Evolutionary conservation across 2,888 invertebrate species (phyloP).

Genomic region (Trypoxylon attenuatum): DNA sequence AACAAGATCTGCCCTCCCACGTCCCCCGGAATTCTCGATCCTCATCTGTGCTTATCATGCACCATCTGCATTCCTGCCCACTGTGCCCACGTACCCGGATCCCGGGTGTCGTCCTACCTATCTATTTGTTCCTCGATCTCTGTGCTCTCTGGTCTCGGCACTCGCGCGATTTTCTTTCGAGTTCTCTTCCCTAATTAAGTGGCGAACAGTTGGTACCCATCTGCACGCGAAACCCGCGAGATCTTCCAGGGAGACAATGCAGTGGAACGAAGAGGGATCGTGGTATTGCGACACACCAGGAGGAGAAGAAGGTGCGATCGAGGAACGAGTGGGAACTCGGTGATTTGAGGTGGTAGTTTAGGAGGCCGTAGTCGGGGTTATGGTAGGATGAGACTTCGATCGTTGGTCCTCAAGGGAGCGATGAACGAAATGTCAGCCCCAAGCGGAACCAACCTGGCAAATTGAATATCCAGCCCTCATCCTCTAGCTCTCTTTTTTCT

Average conservation of each 20-base stretch:
- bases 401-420: slow-evolving; percentile 58
- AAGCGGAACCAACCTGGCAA: slow-evolving; percentile 62
- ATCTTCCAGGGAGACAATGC: no score
- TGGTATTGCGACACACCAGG: neutral
- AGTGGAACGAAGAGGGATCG: neutral
- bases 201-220: neutral
- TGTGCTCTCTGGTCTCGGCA: neutral
- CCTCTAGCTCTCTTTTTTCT: slow-evolving; percentile 5
- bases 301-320: neutral
- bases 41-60: slow-evolving; percentile 43
- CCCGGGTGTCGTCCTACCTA: slow-evolving; percentile 57
- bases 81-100: slow-evolving; percentile 58
- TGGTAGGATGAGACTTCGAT: slow-evolving; percentile 47
- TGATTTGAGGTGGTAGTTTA: slow-evolving; percentile 32
- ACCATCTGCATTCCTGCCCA: slow-evolving; percentile 51
- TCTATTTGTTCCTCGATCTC: slow-evolving; percentile 49
- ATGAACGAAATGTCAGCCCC: slow-evolving; percentile 69
- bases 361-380: slow-evolving; percentile 37
- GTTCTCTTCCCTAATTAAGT: neutral
- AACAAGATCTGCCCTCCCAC: slow-evolving; percentile 45
- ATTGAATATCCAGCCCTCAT: slow-evolving; percentile 63
- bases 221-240: no score
- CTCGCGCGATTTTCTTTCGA: slow-evolving; percentile 5
- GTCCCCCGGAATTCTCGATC: slow-evolving; percentile 36
- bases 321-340: neutral